phyloP scores from a whole-genome alignment of 2,113 vertebrate species.

The Gymnorhina tibicen region DNA sequence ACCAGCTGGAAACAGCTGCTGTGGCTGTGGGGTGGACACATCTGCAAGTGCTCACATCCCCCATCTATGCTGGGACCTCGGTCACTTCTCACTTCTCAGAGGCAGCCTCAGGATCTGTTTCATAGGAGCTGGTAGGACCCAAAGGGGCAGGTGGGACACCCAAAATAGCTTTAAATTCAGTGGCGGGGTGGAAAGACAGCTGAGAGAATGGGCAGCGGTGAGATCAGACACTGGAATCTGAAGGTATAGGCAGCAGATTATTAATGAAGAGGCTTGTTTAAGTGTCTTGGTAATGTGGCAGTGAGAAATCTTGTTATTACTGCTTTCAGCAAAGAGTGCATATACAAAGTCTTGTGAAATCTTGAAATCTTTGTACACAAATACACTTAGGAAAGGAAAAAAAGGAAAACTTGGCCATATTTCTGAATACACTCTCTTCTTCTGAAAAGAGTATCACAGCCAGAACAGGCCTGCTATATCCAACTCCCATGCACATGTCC shows the following conservation, averaged over 20 bases:
- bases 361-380: neutral
- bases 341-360: neutral
- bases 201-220: neutral
- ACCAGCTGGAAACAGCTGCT: neutral
- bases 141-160: neutral
- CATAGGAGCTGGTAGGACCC: neutral
- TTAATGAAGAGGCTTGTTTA: neutral
- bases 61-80: fast-evolving
- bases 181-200: neutral
- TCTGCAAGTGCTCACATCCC: neutral
- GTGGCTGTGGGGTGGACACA: neutral
- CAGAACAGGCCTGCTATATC: neutral
- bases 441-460: neutral
- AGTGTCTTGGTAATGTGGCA: neutral
- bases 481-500: neutral
- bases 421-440: neutral
- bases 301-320: neutral
- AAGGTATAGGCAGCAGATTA: neutral
- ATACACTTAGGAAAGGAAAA: neutral
- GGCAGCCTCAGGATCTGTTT: neutral
- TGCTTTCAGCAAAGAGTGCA: neutral
- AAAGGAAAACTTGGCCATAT: neutral
- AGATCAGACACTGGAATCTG: neutral
- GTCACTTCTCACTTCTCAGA: neutral
- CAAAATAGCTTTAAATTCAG: neutral